Conservation (phyloP, 2,113 vertebrate species). For the Xyliphius kryptos region DNA sequence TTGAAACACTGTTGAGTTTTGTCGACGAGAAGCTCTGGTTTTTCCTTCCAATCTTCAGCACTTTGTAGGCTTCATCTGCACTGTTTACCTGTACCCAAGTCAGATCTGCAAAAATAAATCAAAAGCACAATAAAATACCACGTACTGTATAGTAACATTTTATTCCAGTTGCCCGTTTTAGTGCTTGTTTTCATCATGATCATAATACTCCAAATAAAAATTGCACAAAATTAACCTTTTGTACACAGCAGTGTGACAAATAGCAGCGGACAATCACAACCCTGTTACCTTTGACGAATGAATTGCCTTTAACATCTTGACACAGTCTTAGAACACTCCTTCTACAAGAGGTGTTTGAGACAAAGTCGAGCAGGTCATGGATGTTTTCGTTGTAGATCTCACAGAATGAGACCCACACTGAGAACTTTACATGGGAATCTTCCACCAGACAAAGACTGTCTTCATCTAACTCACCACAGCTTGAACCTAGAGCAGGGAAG, state of each 20-base stretch:
- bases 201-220: too few species aligned
- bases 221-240: too few species aligned
- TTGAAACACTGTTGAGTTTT: constrained; percentile 81
- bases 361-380: constrained; percentile 82
- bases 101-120: constrained; percentile 68
- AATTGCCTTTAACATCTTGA: constrained; percentile 83
- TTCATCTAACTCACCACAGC: constrained; percentile 44
- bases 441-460: constrained; percentile 55
- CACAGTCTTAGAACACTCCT: constrained; percentile 75
- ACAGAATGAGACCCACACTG: too few species aligned
- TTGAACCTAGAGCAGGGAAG: constrained; percentile 41
- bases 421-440: constrained; percentile 65
- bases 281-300: constrained; percentile 89
- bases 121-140: too few species aligned
- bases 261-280: too few species aligned
- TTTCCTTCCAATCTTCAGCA: constrained; percentile 82
- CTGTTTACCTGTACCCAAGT: constrained; percentile 85
- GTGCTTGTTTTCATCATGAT: too few species aligned
- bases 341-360: constrained; percentile 59
- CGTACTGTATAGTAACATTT: too few species aligned
- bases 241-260: too few species aligned
- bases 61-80: constrained; percentile 79
- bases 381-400: too few species aligned
- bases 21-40: constrained; percentile 88
- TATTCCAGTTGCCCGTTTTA: too few species aligned